Evolutionary conservation across 2,797 vertebrate genomes (phyloP), one percentile per base, ranked within the genome.

Genomic region (Mormyrops boulengeri): DNA sequence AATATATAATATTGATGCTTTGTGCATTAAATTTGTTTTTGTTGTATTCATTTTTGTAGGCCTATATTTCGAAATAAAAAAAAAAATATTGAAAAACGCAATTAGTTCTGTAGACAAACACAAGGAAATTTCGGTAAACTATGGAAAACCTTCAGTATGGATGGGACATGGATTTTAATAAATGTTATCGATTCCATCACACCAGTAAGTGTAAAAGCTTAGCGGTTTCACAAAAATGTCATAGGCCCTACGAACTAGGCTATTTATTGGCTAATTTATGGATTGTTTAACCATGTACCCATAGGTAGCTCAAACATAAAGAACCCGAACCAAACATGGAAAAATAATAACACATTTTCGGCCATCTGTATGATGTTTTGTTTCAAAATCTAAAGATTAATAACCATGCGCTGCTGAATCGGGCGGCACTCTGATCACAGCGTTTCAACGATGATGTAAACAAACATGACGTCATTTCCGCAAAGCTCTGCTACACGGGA

Each of bases 381-480:
- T 84, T 85, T 85, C 26, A 50, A 52, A 30, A 50, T 52, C 19
- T 80, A 12, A 80, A 85, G 26, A 44, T 85, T 85, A 85, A 52
- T 53, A 85, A 34, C 9, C 22, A 53, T 34, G 49, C 9, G 49
- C 4, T 5, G 22, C 22, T 30, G 19, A 49, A 30, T 52, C 26
- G 4, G 7, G 19, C 9, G 4, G 49, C 84, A 30, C 84, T 26
- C 14, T 34, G 47, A 50, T 85, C 84, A 22, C 41, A 84, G 47
- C 49, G 49, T 50, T 85, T 85, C 49, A 85, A 52, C 49, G 49
- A 85, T 87, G 49, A 87, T 90, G 90, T 87, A 87, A 69, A 80
- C 52, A 73, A 62, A 38, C 0, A 7, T 93, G 93, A 93, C 91
- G 92, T 93, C 92, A 93, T 90, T 80, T 92, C 91, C 90, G 89